Conservation (phyloP, 2,113 vertebrate genomes). For the Phaethornis superciliosus region DNA sequence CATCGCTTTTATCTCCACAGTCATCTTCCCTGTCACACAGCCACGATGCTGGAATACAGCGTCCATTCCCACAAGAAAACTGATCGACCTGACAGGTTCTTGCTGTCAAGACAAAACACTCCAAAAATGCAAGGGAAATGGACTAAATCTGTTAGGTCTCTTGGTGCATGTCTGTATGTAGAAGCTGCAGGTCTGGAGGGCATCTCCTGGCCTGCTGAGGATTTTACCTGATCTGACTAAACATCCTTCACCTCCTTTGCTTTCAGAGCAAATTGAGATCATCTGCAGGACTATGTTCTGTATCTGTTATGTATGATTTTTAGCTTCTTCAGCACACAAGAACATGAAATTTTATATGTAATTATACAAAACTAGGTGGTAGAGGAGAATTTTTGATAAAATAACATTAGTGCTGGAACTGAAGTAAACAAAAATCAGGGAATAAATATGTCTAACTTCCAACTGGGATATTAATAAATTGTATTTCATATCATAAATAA, state of each 20-base stretch:
- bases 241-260: background rate
- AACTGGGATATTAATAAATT: background rate
- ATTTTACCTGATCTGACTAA: background rate
- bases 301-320: background rate
- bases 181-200: background rate
- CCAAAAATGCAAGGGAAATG: slow-evolving; percentile 38
- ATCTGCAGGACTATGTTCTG: background rate
- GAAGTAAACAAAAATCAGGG: background rate
- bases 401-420: no score
- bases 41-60: slow-evolving; percentile 91
- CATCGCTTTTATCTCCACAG: slow-evolving; percentile 92
- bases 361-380: background rate
- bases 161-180: background rate
- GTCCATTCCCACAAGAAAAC: slow-evolving; percentile 91
- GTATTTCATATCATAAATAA: background rate
- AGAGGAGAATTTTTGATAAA: background rate
- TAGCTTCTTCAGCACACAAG: background rate
- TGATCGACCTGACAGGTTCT: slow-evolving; percentile 89
- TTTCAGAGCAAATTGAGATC: background rate
- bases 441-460: background rate
- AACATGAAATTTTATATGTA: background rate
- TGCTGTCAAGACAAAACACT: slow-evolving; percentile 75
- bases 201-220: background rate
- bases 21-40: slow-evolving; percentile 93
- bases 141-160: background rate